phyloP scores from a whole-genome alignment of 2,113 vertebrate species.

The Hippocampus guttulatus region DNA sequence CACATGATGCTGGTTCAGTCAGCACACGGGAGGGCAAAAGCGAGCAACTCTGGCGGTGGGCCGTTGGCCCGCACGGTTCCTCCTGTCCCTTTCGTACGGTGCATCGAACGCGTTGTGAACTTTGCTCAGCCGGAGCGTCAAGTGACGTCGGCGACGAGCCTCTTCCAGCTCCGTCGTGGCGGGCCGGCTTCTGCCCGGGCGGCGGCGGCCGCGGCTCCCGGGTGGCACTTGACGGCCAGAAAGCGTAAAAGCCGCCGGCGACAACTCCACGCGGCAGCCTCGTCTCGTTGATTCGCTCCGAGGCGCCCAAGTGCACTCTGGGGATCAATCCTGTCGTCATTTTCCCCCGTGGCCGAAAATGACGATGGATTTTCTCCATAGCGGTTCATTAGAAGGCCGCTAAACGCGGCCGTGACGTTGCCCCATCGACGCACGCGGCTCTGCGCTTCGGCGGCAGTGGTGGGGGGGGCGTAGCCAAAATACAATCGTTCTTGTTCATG shows the following conservation, averaged over 20 bases:
- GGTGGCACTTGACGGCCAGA: no score
- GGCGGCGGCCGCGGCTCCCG: no score
- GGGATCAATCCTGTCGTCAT: no score
- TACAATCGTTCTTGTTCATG: constrained; percentile 50
- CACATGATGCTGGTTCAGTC: constrained; percentile 52
- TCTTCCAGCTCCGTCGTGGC: no score
- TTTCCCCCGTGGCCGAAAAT: no score
- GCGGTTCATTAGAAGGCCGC: constrained; percentile 45
- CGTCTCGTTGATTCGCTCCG: no score
- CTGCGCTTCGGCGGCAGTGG: constrained; percentile 54
- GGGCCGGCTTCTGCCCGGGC: no score
- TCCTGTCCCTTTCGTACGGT: constrained; percentile 34
- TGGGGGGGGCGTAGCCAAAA: constrained; percentile 36
- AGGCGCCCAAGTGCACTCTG: no score
- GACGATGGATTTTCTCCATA: constrained; percentile 15
- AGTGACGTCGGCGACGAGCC: constrained; percentile 69
- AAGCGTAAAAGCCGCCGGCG: no score
- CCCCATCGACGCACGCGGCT: no score
- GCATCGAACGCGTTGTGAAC: constrained; percentile 65
- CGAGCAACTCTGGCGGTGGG: constrained; percentile 11
- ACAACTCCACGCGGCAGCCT: no score
- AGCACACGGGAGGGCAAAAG: constrained; percentile 33
- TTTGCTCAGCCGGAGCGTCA: constrained; percentile 69
- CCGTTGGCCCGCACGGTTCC: constrained; percentile 57
- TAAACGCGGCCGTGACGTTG: no score